A percentile compares a stretch with the other conserved stretches of the same genome.
Conservation (phyloP, 1,140 invertebrate species). For the Olivierus martensii region DNA sequence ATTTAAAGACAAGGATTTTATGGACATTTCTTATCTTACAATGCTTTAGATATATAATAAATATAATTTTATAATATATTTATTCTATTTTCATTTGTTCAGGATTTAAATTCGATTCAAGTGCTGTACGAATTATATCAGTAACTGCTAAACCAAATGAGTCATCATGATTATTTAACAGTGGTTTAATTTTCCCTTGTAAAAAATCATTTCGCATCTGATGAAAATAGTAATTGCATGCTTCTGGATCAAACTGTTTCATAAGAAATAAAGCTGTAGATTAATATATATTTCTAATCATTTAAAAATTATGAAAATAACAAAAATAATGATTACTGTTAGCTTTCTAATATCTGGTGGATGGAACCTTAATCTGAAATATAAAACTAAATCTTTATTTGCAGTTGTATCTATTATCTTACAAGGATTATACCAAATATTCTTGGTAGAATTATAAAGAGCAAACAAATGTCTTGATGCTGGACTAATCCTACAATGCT, state of each 20-base stretch:
- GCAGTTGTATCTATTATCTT: conserved; percentile 34
- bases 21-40: too few relatives aligned
- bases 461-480: conserved; percentile 60
- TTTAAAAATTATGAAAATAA: too few relatives aligned
- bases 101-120: conserved; percentile 47
- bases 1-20: too few relatives aligned
- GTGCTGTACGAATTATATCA: conserved; percentile 61
- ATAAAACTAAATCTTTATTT: conserved; percentile 38
- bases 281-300: not conserved
- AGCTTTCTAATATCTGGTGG: conserved; percentile 45
- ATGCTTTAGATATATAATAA: too few relatives aligned
- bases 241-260: conserved; percentile 39
- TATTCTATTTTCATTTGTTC: conserved; percentile 56
- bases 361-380: conserved; percentile 63
- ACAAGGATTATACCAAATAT: conserved; percentile 48
- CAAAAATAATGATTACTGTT: conserved; percentile 3
- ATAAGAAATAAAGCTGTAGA: not conserved
- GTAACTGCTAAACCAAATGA: conserved; percentile 63
- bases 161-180: conserved; percentile 54
- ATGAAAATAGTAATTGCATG: conserved; percentile 71
- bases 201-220: conserved; percentile 67
- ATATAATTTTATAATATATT: too few relatives aligned
- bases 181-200: conserved; percentile 57
- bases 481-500: conserved; percentile 51
- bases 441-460: conserved; percentile 42